Base-by-base conservation (phyloP, 2,797 vertebrate genomes). In the Squalus acanthias region DNA sequence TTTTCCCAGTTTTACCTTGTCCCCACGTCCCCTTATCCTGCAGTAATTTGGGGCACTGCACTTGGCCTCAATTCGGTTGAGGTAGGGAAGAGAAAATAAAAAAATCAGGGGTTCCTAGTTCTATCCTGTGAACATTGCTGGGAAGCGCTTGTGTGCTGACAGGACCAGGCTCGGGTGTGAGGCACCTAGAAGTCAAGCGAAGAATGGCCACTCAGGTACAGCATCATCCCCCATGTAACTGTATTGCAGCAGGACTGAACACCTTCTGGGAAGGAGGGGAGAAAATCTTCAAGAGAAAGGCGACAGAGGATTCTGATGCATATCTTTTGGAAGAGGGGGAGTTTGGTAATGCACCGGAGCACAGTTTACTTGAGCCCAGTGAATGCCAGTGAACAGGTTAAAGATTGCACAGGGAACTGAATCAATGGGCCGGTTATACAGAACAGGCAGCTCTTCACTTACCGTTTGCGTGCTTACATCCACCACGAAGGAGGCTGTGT, bases 381-480 rank as follows among this genome's bases (percentile, higher is more conserved):
- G 1, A 46, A 7, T 50, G 4, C 72, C 7, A 46, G 87, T 91
- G 24, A 91, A 33, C 0, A 20, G 17, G 24, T 60, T 26, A 33
- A 63, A 29, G 7, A 60, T 29, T 60, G 53, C 3, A 15, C 57
- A 33, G 29, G 69, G 39, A 29, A 74, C 24, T 53, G 93, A 95
- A 17, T 50, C 26, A 26, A 29, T 29, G 65, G 50, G 63, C 0
- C 15, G 17, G 53, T 33, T 20, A 24, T 2, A 0, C 33, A 94
- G n/a, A 39, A 22, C 33, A 46, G 29, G 26, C 20, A 46, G 96
- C 26, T 22, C 5, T 60, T 50, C 50, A 26, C 98, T 98, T 96
- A 99, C 99, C 0, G 98, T 98, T 96, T 98, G 98, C 0, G 98
- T 98, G 94, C 98, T 99, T 5, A 99, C 98, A 4, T 99, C 99